Conservation (phyloP, 2,888 invertebrate genomes). For the Phalera bucephala region DNA sequence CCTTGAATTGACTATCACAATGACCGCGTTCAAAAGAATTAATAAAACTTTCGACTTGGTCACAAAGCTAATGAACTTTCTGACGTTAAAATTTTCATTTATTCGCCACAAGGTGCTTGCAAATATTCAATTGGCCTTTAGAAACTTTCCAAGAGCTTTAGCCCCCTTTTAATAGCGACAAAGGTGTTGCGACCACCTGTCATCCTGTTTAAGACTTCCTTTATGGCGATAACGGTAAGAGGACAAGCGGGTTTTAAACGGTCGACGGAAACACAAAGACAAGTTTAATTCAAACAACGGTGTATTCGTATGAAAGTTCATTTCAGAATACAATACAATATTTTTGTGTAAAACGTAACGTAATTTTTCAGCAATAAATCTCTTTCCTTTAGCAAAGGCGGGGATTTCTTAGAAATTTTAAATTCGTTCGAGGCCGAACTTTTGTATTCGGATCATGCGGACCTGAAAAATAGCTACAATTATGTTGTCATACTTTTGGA, state of each 20-base stretch:
- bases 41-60: no score
- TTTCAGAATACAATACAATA: background rate
- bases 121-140: constrained; percentile 11
- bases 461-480: background rate
- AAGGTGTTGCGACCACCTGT: constrained; percentile 45
- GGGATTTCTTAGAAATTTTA: background rate
- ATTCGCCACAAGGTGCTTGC: background rate
- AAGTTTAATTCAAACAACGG: background rate
- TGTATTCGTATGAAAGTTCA: background rate
- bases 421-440: background rate
- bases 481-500: background rate
- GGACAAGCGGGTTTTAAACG: background rate
- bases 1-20: no score
- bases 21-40: no score
- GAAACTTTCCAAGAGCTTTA: constrained; percentile 20
- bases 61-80: no score
- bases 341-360: background rate
- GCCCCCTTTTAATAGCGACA: constrained; percentile 19
- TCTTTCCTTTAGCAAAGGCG: background rate
- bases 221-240: constrained; percentile 20
- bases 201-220: constrained; percentile 36
- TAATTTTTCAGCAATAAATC: background rate
- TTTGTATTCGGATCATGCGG: background rate
- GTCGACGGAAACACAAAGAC: background rate
- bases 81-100: background rate